Conservation (phyloP, 2,888 invertebrate species). For the Dasysyrphus albostriatus region DNA sequence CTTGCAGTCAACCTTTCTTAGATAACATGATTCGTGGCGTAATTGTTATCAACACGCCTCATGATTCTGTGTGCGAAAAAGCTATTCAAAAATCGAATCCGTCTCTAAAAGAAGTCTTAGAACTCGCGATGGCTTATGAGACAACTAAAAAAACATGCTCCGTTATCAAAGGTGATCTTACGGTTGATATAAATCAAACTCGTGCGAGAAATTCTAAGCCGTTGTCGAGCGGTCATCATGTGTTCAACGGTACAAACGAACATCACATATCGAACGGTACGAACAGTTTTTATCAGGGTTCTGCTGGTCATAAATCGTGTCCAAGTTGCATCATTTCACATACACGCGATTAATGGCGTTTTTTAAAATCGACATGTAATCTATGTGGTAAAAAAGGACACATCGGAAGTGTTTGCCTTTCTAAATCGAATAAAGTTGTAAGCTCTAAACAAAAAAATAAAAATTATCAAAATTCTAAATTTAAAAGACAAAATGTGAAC, state of each 20-base stretch:
- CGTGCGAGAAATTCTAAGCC: background rate
- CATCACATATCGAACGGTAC: background rate
- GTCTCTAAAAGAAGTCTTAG: slow-evolving; percentile 17
- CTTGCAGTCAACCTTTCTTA: too few species aligned
- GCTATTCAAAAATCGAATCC: slow-evolving; percentile 26
- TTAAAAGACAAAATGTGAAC: slow-evolving; percentile 33
- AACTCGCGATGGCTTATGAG: slow-evolving; percentile 23
- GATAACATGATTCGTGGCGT: too few species aligned
- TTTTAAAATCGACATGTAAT: slow-evolving; percentile 18
- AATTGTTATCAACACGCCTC: background rate
- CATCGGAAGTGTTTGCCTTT: slow-evolving; percentile 2
- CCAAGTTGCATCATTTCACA: slow-evolving; percentile 27
- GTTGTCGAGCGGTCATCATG: slow-evolving; percentile 4
- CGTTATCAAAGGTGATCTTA: slow-evolving; percentile 16
- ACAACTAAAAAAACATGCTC: slow-evolving; percentile 33
- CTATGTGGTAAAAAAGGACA: slow-evolving; percentile 16
- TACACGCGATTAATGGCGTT: slow-evolving; percentile 16
- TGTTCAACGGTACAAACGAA: slow-evolving; percentile 10
- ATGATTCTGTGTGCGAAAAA: slow-evolving; percentile 21
- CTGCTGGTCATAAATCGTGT: slow-evolving; percentile 33
- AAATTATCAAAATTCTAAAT: slow-evolving; percentile 7
- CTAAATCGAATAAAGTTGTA: slow-evolving; percentile 6
- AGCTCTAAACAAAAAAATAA: slow-evolving; percentile 1
- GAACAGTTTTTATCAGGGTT: slow-evolving; percentile 5
- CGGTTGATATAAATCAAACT: slow-evolving; percentile 32